Evolutionary conservation across 2,888 invertebrate species (phyloP), one percentile per base, ranked within the genome.

Genomic region (Cantharis flavilabris): DNA sequence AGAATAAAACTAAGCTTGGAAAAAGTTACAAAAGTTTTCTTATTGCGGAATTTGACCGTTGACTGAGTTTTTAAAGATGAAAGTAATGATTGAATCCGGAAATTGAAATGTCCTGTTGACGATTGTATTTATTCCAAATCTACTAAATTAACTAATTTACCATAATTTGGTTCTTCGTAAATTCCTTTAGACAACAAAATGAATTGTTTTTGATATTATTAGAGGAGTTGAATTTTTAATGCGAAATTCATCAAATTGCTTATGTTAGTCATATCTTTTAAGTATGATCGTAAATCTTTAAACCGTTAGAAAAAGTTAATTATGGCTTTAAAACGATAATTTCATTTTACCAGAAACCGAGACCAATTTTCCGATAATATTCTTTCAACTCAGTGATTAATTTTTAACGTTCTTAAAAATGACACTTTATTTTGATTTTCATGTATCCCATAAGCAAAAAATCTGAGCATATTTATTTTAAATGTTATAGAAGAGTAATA

Each of bases 21-120:
- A 83, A 82, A 84, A 83, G 82, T 83, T 82, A 78, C 77, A 80
- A 74, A 83, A 82, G 81, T 85, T 84, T 83, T 84, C 84, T 84
- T 84, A 85, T 84, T 84, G 83, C 82, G 74, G 82, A 81, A 82
- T 83, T 84, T 83, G 83, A 81, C 79, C 82, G 82, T 79, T 79
- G 80, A 77, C 81, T 81, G 82, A 83, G 83, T 84, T 84, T 85
- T 84, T 82, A 79, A 82, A 80, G 83, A 81, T 79, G 79, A 77
- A 78, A 79, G 81, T 82, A 81, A 81, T 84, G 83, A 83, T 83
- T 83, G 83, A 80, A 79, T 75, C 82, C 83, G 83, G 83, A 84
- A 84, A 84, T 84, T 83, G 82, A 80, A 83, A 82, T 82, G 83
- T 83, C 83, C 82, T 79, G 76, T 77, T 71, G 71, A 63, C 71